Conservation (phyloP, 2,113 vertebrate species). For the Mastomys coucha region DNA sequence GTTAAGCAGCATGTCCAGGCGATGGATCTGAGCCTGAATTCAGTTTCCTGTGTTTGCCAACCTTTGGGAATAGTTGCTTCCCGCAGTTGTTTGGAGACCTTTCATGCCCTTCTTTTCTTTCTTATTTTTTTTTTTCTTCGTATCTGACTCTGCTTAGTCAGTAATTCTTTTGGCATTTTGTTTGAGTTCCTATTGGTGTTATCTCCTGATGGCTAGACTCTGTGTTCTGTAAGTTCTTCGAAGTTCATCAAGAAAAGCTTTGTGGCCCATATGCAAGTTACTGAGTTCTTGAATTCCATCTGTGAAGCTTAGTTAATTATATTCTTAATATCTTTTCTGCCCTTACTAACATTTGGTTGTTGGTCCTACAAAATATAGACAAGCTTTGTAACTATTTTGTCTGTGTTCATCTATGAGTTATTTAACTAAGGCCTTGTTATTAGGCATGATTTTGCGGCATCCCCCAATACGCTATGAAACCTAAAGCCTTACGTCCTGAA, state of each 20-base stretch:
- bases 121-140: not conserved
- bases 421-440: not conserved
- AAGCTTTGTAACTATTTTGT: not conserved
- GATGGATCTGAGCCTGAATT: not conserved
- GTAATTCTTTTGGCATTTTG: not conserved
- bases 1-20: not conserved
- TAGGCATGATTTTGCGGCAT: not conserved
- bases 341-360: not conserved
- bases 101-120: not conserved
- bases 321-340: not conserved
- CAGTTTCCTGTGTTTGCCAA: not conserved
- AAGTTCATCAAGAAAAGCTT: conserved; percentile 5
- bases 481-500: not conserved
- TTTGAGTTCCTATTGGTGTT: not conserved
- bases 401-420: not conserved
- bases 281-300: not conserved
- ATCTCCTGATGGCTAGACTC: not conserved
- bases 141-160: not conserved
- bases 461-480: not conserved
- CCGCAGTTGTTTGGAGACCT: not conserved
- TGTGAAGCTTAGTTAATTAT: not conserved
- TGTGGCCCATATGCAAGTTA: not conserved
- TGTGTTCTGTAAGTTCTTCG: not conserved
- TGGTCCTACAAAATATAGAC: not conserved
- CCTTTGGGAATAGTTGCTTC: fast-evolving